Evolutionary conservation across 2,113 vertebrate genomes (phyloP).

Genomic region (Pampusana beccarii): DNA sequence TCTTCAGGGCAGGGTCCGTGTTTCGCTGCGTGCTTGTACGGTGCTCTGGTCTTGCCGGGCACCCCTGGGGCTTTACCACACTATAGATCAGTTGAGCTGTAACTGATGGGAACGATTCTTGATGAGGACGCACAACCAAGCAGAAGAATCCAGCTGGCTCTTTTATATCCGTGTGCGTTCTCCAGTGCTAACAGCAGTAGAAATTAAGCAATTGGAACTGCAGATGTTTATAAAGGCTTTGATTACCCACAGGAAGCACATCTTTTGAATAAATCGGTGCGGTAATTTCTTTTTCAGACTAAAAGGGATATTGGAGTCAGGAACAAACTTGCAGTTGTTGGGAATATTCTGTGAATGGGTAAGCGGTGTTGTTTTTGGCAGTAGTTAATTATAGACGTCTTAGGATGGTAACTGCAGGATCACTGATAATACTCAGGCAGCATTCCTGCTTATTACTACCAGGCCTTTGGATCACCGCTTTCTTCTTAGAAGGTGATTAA

Average conservation of each 20-base stretch:
- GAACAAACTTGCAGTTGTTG: slow-evolving; percentile 52
- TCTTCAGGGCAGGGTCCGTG: not conserved
- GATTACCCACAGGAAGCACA: slow-evolving; percentile 54
- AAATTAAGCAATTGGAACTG: slow-evolving; percentile 27
- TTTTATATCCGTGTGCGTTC: not conserved
- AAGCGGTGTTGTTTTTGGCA: slow-evolving; percentile 46
- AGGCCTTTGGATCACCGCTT: slow-evolving; percentile 32
- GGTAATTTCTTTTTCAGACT: slow-evolving; percentile 45
- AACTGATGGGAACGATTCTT: slow-evolving; percentile 34
- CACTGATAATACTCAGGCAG: slow-evolving; percentile 19
- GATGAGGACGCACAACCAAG: not conserved
- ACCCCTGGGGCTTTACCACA: not conserved
- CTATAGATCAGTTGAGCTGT: not conserved
- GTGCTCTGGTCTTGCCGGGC: not conserved
- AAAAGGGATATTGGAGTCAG: slow-evolving; percentile 50
- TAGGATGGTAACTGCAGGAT: slow-evolving; percentile 40
- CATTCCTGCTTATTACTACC: slow-evolving; percentile 27
- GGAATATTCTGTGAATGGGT: slow-evolving; percentile 29
- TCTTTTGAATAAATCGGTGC: slow-evolving; percentile 44
- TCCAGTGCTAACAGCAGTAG: not conserved
- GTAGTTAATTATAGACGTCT: slow-evolving; percentile 3
- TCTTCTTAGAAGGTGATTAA: not conserved
- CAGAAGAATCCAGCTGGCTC: slow-evolving; percentile 32
- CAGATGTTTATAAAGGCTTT: slow-evolving; percentile 46
- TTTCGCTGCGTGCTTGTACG: not conserved